These are phyloP conservation scores for Drosophila dives DNA, from an alignment of 2,888 invertebrate genomes.

Conservation along the genomic window DNA sequence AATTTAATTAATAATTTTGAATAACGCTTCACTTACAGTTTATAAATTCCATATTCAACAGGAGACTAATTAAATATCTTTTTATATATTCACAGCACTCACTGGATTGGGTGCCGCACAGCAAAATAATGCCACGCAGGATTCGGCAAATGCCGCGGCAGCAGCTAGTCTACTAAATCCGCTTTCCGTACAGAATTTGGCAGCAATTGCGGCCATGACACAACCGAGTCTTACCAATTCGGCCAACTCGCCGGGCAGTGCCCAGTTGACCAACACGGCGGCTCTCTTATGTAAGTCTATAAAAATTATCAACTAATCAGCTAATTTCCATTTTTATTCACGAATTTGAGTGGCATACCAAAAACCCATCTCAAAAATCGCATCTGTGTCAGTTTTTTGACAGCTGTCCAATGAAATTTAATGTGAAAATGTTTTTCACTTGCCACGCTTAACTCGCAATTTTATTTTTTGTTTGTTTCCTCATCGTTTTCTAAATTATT, in stretches of 20 bases:
- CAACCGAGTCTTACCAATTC: constrained; percentile 85
- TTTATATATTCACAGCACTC: constrained; percentile 47
- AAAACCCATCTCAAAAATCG: constrained; percentile 4
- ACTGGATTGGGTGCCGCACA: constrained; percentile 83
- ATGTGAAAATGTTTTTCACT: not conserved
- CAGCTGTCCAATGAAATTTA: constrained; percentile 38
- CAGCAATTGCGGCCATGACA: constrained; percentile 90
- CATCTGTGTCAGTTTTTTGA: constrained; percentile 32
- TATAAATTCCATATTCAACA: not conserved
- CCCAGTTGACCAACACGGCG: constrained; percentile 84
- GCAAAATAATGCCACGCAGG: constrained; percentile 78
- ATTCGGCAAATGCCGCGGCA: constrained; percentile 76
- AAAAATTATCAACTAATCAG: constrained; percentile 22
- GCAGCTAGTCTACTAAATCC: constrained; percentile 88
- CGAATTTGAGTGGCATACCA: not conserved
- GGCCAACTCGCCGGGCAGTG: constrained; percentile 82
- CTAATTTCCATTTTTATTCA: constrained; percentile 24
- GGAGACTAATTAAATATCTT: not conserved
- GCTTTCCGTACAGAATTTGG: constrained; percentile 95
- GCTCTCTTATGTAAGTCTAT: constrained; percentile 84
- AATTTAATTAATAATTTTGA: not conserved
- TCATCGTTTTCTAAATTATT: constrained; percentile 51
- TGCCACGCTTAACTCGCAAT: not conserved
- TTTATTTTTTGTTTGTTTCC: not conserved
- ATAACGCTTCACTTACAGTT: not conserved